phyloP scores from a whole-genome alignment of 2,113 vertebrate genomes.

The Entomyzon cyanotis region DNA sequence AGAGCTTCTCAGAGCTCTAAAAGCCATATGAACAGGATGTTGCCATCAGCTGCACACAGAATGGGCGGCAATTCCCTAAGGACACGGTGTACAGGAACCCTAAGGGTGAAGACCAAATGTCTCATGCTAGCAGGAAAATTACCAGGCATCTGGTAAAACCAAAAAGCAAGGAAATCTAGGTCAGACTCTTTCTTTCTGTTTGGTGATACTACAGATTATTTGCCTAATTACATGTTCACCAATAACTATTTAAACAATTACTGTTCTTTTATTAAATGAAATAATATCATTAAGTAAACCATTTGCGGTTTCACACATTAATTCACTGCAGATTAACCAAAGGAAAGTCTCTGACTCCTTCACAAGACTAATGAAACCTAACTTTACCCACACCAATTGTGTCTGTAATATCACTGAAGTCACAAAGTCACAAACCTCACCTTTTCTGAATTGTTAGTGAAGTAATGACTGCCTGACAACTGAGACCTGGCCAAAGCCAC shows the following conservation, averaged over 20 bases:
- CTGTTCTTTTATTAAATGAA: background rate
- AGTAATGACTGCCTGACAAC: background rate
- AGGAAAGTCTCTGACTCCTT: background rate
- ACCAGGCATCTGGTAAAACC: background rate
- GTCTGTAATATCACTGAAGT: background rate
- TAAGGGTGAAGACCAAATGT: background rate
- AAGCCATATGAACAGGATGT: background rate
- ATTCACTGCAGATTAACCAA: background rate
- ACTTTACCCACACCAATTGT: background rate
- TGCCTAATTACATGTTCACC: background rate
- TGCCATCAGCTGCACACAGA: background rate
- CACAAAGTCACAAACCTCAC: background rate
- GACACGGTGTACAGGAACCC: background rate
- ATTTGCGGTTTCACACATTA: background rate
- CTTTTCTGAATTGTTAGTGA: background rate
- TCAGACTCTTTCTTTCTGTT: background rate
- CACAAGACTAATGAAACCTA: background rate
- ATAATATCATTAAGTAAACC: background rate
- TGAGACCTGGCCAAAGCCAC: background rate
- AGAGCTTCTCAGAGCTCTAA: background rate
- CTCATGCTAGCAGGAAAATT: background rate
- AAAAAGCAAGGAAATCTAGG: background rate
- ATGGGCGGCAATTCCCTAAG: background rate
- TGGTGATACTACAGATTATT: background rate
- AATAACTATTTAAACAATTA: background rate